Evolutionary conservation across 2,888 invertebrate genomes (phyloP).

Genomic region (Drosophila helvetica): DNA sequence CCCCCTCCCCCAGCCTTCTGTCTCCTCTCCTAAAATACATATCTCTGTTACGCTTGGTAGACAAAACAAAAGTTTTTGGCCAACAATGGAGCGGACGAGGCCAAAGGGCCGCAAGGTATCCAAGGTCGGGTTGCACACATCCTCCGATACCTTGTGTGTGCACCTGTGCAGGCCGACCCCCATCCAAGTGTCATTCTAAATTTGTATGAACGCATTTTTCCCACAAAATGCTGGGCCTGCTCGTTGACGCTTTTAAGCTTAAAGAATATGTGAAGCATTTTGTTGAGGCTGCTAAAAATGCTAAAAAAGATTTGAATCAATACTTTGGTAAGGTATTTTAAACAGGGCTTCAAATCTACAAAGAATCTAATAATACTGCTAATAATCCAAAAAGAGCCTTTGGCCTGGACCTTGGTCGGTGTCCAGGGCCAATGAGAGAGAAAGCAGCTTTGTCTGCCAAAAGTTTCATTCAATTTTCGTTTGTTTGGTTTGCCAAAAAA

Average conservation of each 20-base stretch:
- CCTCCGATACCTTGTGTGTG: not conserved
- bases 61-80: slow-evolving; percentile 47
- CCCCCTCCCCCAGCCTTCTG: too few species aligned
- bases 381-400: not conserved
- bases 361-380: not conserved
- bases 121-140: slow-evolving; percentile 34
- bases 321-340: not conserved
- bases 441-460: slow-evolving; percentile 23
- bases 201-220: slow-evolving; percentile 25
- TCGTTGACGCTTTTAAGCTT: not conserved
- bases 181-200: slow-evolving; percentile 20
- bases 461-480: slow-evolving; percentile 16
- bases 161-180: slow-evolving; percentile 11
- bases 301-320: not conserved
- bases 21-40: not conserved
- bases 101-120: slow-evolving; percentile 13
- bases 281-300: not conserved
- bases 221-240: not conserved
- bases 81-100: slow-evolving; percentile 26
- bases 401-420: not conserved
- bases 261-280: not conserved
- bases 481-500: slow-evolving; percentile 10
- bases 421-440: not conserved
- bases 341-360: too few species aligned
- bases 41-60: not conserved